Evolutionary conservation across 1,140 invertebrate species (phyloP).

Genomic region (Temnothorax curvispinosus): DNA sequence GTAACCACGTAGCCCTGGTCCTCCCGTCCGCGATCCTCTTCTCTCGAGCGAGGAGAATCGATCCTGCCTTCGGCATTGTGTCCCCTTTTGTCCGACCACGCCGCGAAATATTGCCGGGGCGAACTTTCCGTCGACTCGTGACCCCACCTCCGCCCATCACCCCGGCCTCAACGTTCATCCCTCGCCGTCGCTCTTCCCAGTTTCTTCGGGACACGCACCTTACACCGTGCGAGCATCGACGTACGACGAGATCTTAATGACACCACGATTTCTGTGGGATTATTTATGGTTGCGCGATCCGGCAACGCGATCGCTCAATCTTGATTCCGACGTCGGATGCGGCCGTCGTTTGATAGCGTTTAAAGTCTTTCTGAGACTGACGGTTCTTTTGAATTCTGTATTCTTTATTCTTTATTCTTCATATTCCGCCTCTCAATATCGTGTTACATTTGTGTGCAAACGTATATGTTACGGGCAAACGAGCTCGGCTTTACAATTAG

Average conservation of each 20-base stretch:
- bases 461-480: neutral
- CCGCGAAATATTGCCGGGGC: conserved; percentile 79
- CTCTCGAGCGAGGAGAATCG: conserved; percentile 82
- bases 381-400: conserved; percentile 22
- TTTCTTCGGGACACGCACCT: conserved; percentile 42
- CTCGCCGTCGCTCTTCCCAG: conserved; percentile 16
- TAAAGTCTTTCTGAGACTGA: neutral
- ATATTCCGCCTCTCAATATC: neutral
- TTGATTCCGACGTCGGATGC: conserved; percentile 19
- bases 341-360: conserved; percentile 28
- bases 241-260: conserved; percentile 69
- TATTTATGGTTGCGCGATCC: conserved; percentile 52
- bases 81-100: conserved; percentile 81
- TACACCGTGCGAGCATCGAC: conserved; percentile 56
- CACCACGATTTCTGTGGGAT: conserved; percentile 46
- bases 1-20: conserved; percentile 67
- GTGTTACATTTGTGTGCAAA: neutral
- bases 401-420: neutral
- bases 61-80: conserved; percentile 82
- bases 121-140: conserved; percentile 76
- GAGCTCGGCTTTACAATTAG: neutral
- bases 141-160: conserved; percentile 67
- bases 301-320: conserved; percentile 31
- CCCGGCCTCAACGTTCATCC: conserved; percentile 49
- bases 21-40: conserved; percentile 73